A percentile compares a stretch with the other conserved stretches of the same genome.
Conservation (phyloP, 1,140 invertebrate genomes). For the Chrysomallon squamiferum region DNA sequence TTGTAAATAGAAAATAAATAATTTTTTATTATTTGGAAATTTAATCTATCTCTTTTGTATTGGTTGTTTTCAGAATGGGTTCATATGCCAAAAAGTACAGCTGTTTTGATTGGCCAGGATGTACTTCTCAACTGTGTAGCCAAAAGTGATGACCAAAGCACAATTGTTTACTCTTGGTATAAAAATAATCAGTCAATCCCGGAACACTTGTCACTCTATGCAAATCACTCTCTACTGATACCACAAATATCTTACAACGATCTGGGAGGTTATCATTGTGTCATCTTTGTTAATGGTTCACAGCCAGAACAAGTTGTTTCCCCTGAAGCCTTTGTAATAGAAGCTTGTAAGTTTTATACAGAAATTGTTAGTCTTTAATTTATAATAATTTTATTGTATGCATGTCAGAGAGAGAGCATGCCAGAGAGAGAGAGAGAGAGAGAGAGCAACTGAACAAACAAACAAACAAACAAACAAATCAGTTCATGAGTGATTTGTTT, state of each 20-base stretch:
- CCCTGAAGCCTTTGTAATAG: background rate
- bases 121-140: background rate
- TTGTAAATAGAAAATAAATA: too few relatives aligned
- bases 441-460: background rate
- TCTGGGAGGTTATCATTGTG: background rate
- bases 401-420: background rate
- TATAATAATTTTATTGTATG: background rate
- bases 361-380: background rate
- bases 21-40: too few relatives aligned
- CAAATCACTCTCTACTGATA: background rate
- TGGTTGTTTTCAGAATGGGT: background rate
- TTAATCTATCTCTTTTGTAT: too few relatives aligned
- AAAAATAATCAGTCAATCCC: background rate
- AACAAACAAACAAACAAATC: background rate
- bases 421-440: background rate
- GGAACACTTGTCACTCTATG: background rate
- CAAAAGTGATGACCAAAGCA: background rate
- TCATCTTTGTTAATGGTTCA: background rate
- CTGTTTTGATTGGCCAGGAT: background rate
- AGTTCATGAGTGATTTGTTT: background rate
- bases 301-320: background rate
- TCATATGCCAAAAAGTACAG: background rate
- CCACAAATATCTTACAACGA: background rate
- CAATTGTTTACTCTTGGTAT: background rate
- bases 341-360: slow-evolving; percentile 1